Base-by-base conservation (phyloP, 2,113 vertebrate genomes). In the Rafetus swinhoei region DNA sequence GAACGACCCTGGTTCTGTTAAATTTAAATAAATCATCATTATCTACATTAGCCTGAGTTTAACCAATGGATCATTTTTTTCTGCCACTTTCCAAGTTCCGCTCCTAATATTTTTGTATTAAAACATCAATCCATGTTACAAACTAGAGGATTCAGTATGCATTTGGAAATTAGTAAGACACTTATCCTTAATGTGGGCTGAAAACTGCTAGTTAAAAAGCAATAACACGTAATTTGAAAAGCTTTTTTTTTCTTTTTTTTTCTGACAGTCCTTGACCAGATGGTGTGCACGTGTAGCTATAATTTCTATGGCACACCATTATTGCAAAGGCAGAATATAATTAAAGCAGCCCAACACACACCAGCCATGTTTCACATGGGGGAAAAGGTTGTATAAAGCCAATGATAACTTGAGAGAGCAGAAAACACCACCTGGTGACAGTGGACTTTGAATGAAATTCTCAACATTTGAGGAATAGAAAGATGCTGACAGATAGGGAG, bases 201-300 rank as follows among this genome's bases (percentile, higher is more conserved):
- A 87, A 92, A 95, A 92, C 59, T 76, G 27, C 45, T 92, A 55
- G 82, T 92, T 85, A 79, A 89, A 89, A 89, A 87, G 57, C 91
- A 91, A 84, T 69, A 62, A 79, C 50, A 89, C 55, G 57, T 88
- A 15, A 79, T 56, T 81, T 92, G 57, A 25, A 59, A 83, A 52
- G 22, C 62, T 79, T 86, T 95, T 94, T 96, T 10, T 54, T 90
- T 94, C 92, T 86, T 95, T 94, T 96, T 10, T 54, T 90, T 94
- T 92, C 85, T 94, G 84, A 59, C 74, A 90, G 65, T 74, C 32
- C 39, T 81, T 93, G 85, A 93, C 57, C 87, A 94, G 93, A 93
- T 87, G 87, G 89, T 56, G 60, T 29, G 35, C 91, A 89, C 90
- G 84, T 80, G 45, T 85, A 91, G 93, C 52, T 89, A 55, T 94